phyloP scores from a whole-genome alignment of 2,113 vertebrate species.

The Strix uralensis region DNA sequence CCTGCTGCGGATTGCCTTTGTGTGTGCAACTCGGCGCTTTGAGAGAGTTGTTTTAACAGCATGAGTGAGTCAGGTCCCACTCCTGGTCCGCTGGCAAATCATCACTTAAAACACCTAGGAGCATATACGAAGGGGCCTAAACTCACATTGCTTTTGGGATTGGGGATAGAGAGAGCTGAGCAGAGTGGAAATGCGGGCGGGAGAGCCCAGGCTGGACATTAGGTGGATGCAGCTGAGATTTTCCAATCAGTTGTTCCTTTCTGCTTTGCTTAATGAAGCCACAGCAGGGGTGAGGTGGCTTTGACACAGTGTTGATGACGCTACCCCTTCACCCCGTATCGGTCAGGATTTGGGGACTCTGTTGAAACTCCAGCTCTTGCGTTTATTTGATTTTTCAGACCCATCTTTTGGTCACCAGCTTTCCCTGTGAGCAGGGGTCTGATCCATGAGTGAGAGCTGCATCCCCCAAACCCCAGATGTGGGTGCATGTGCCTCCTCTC shows the following conservation, averaged over 20 bases:
- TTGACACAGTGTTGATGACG: background rate
- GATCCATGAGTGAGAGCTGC: background rate
- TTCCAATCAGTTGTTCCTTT: background rate
- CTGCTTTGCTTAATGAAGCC: background rate
- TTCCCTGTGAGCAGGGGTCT: background rate
- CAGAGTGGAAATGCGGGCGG: accelerated
- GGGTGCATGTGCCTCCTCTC: accelerated
- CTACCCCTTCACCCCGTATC: accelerated
- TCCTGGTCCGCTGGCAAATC: background rate
- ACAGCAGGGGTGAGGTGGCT: background rate
- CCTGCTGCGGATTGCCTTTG: background rate
- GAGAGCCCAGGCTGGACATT: background rate
- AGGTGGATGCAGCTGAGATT: background rate
- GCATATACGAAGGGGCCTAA: accelerated
- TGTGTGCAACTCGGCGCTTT: background rate
- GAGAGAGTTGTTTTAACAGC: background rate
- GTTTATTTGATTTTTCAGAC: background rate
- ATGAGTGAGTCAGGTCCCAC: background rate
- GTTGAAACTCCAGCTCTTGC: background rate
- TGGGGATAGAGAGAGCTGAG: background rate
- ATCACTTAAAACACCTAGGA: background rate
- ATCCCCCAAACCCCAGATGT: background rate
- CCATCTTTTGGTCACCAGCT: accelerated
- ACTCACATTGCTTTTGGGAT: background rate
- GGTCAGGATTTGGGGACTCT: background rate